Evolutionary conservation across 2,888 invertebrate genomes (phyloP).

Genomic region (Steinernema carpocapsae): DNA sequence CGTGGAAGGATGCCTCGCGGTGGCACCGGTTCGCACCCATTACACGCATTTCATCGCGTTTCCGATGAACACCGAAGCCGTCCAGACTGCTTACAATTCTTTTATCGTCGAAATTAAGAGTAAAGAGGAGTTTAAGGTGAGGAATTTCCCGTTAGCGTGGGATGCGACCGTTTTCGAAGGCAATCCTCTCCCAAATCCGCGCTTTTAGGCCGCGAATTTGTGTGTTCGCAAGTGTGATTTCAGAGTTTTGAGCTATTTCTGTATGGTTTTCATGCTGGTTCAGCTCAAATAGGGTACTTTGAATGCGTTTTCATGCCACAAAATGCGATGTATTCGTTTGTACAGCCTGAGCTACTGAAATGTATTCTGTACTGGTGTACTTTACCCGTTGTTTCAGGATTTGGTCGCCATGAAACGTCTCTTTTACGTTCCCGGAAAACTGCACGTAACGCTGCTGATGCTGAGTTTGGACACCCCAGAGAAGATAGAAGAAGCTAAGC

Average conservation of each 20-base stretch:
- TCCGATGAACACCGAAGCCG: not conserved
- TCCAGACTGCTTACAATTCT: not conserved
- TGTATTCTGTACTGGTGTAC: too few species aligned
- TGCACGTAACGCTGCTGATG: not conserved
- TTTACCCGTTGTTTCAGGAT: not conserved
- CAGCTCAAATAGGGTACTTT: too few species aligned
- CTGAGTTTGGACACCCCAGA: not conserved
- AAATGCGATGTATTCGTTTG: too few species aligned
- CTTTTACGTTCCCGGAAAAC: not conserved
- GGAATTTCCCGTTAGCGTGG: too few species aligned
- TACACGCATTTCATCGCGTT: constrained; percentile 10
- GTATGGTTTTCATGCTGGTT: too few species aligned
- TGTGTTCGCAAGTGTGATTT: too few species aligned
- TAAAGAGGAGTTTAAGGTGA: not conserved
- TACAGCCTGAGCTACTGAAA: too few species aligned
- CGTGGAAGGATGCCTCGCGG: not conserved
- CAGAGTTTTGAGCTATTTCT: too few species aligned
- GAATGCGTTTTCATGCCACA: too few species aligned
- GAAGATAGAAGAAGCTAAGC: not conserved
- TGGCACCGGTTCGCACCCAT: not conserved
- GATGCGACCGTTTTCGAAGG: too few species aligned
- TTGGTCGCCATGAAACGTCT: not conserved
- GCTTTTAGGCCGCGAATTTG: too few species aligned
- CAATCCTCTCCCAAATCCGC: too few species aligned
- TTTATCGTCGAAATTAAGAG: not conserved